Base-by-base conservation (phyloP, 1,140 invertebrate species). In the Linepithema humile region DNA sequence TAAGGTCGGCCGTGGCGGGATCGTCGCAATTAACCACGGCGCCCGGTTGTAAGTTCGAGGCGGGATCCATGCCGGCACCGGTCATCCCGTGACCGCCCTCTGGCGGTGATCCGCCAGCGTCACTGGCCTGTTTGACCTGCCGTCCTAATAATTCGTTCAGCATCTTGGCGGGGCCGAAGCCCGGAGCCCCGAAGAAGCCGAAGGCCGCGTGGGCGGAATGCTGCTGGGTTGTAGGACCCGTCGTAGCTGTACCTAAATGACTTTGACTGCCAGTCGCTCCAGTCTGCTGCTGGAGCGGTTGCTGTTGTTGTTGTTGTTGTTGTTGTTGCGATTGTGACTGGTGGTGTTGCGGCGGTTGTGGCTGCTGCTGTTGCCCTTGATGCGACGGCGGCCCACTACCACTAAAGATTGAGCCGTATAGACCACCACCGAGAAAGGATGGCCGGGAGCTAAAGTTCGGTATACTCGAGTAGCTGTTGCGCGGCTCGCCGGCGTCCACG, bases 401-500 rank as follows among this genome's bases (percentile, higher is more conserved):
- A 88, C 96, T 96, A 93, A 97, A 97, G 95, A 97, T 96, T 93
- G 97, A 96, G 93, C 96, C 96, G 96, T 97, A 97, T 91, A 97
- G 95, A 95, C 97, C 96, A 93, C 97, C 96, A 93, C 97, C 96
- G 94, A 97, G 96, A 95, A 97, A 97, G 94, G 96, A 96, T 94
- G 96, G 97, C 94, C 97, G 96, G 95, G 97, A 97, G 95, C 97
- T 97, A 93, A 97, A 97, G 94, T 97, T 97, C 94, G 97, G 97
- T 92, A 97, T 97, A 94, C 97, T 97, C 90, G 97, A 97, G 95
- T 98, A 98, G 94, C 97, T 97, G 96, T 98, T 98, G 95, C 98
- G 96, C 94, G 97, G 97, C 96, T 98, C 97, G 92, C 97, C 97
- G 95, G 97, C 97, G 97, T 98, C 97, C 95, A 98, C 97, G 95